These are phyloP conservation scores for Thysanoteuthis rhombus DNA, from an alignment of 2,888 invertebrate genomes.

Conservation along the genomic window DNA sequence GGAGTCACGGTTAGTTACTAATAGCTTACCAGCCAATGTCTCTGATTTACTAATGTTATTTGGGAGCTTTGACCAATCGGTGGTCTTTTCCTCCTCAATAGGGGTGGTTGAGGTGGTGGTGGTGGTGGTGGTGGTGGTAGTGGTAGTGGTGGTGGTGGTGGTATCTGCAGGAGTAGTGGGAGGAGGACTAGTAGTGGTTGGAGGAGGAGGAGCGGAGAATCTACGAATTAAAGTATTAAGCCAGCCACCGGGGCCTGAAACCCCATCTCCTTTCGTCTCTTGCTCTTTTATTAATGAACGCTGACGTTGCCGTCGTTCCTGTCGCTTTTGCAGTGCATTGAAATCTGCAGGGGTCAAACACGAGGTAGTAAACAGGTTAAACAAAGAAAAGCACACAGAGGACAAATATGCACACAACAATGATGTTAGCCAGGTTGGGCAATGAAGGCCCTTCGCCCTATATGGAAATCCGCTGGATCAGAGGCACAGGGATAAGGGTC, in stretches of 20 bases:
- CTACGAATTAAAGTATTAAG: conserved; percentile 35
- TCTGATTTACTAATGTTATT: conserved; percentile 1
- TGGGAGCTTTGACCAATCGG: neutral
- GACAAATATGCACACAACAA: neutral
- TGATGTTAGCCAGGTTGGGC: neutral
- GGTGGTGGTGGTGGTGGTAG: neutral
- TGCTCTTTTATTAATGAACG: conserved; percentile 56
- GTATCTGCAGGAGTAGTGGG: neutral
- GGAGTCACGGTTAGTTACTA: neutral
- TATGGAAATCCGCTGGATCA: too few species aligned
- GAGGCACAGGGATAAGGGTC: neutral
- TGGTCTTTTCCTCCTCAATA: neutral
- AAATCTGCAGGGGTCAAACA: conserved; percentile 24
- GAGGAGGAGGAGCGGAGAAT: conserved; percentile 34
- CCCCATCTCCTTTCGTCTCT: conserved; percentile 42
- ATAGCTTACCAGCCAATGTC: conserved; percentile 17
- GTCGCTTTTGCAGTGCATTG: conserved; percentile 39
- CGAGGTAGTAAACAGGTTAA: conserved; percentile 13
- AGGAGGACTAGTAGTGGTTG: conserved; percentile 23
- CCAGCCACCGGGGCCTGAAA: conserved; percentile 14
- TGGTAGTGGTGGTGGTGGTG: conserved; percentile 20
- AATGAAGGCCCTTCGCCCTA: too few species aligned
- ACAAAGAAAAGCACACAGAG: neutral
- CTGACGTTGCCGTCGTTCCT: conserved; percentile 53
- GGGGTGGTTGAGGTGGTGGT: neutral